These are phyloP conservation scores for Hypomecis atomaria DNA, from an alignment of 2,888 invertebrate genomes.

Conservation along the genomic window DNA sequence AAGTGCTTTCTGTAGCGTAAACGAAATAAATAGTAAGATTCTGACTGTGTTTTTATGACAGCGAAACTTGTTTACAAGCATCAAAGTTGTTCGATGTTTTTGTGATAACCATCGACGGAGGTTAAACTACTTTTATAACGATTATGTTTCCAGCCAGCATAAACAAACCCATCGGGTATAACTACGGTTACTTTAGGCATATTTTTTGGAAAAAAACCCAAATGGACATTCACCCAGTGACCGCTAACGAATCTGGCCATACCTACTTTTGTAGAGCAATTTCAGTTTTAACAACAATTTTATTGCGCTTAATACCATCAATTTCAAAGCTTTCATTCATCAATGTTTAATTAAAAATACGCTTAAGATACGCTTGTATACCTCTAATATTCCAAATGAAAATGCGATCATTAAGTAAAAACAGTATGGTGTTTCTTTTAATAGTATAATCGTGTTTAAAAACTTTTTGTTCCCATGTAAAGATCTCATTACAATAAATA, in stretches of 20 bases:
- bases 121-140: constrained; percentile 47
- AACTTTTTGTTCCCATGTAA: constrained; percentile 30
- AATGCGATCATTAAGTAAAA: background rate
- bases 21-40: constrained; percentile 44
- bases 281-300: background rate
- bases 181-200: background rate
- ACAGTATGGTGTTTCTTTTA: constrained; percentile 1
- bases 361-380: background rate
- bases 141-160: constrained; percentile 39
- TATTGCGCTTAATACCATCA: background rate
- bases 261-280: background rate
- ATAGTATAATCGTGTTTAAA: constrained; percentile 3
- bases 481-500: constrained; percentile 46
- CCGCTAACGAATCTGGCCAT: background rate
- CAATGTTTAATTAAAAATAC: background rate
- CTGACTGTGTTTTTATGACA: constrained; percentile 63
- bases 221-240: background rate
- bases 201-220: background rate
- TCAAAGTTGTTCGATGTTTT: constrained; percentile 50
- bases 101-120: constrained; percentile 46
- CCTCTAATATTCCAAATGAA: background rate
- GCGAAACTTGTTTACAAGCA: constrained; percentile 55
- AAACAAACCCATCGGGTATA: constrained; percentile 31
- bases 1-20: constrained; percentile 33
- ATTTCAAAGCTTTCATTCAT: background rate